Evolutionary conservation across 1,140 invertebrate genomes (phyloP).

Genomic region (Drosophila mojavensis): DNA sequence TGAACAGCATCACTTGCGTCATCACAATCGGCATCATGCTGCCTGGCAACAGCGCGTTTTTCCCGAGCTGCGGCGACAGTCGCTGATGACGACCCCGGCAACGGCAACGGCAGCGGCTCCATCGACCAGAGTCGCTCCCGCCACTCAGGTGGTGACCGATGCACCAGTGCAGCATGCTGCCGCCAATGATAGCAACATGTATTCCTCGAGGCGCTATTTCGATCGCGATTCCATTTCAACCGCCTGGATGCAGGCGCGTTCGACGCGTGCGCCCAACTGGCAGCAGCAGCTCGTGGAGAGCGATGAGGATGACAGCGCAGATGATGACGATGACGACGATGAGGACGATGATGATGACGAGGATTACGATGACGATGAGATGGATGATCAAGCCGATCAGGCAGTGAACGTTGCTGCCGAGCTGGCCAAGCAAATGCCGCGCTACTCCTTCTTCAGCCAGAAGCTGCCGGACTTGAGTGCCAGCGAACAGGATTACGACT

Average conservation of each 20-base stretch:
- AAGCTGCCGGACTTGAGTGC: constrained; percentile 38
- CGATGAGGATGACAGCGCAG: constrained; percentile 30
- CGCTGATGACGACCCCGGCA: constrained; percentile 39
- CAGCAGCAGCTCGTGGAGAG: constrained; percentile 52
- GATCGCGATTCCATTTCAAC: constrained; percentile 65
- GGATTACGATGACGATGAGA: constrained; percentile 48
- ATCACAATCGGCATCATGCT: constrained; percentile 69
- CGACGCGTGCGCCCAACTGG: constrained; percentile 68
- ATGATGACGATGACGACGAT: constrained; percentile 24
- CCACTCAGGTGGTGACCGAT: neutral
- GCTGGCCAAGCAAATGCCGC: constrained; percentile 62
- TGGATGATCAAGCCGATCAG: constrained; percentile 23
- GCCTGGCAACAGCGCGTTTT: constrained; percentile 70
- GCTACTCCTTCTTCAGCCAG: constrained; percentile 64
- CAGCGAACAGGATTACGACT: constrained; percentile 47
- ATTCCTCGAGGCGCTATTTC: constrained; percentile 49
- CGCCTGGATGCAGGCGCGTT: constrained; percentile 54
- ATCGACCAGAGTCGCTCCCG: neutral
- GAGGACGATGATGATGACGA: constrained; percentile 35
- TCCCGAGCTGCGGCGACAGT: constrained; percentile 41
- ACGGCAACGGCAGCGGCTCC: constrained; percentile 22
- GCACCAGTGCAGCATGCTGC: constrained; percentile 28
- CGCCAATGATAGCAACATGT: constrained; percentile 17
- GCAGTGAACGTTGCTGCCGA: constrained; percentile 35
- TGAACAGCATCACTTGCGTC: constrained; percentile 68